These are phyloP conservation scores for Nannoperca australis DNA, from an alignment of 2,797 vertebrate species.

Conservation along the genomic window DNA sequence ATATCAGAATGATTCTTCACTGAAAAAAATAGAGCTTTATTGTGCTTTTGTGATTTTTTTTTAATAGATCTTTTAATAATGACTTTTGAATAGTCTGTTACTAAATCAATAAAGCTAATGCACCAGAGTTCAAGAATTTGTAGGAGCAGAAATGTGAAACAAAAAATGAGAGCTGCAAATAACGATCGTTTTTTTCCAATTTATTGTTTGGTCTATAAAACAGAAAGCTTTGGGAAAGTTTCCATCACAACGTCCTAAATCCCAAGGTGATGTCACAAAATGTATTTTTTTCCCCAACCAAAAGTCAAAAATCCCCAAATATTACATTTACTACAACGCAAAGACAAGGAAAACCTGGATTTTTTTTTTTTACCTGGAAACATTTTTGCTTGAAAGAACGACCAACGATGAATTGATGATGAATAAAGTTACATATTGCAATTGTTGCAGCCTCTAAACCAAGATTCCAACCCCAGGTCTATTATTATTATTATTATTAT, in stretches of 20 bases:
- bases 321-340: neutral
- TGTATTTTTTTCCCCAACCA: neutral
- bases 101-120: neutral
- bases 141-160: neutral
- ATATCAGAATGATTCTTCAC: neutral
- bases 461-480: neutral
- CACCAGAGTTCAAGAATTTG: neutral
- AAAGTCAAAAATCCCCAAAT: neutral
- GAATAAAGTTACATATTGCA: neutral
- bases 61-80: neutral
- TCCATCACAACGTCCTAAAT: neutral
- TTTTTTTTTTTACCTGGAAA: neutral
- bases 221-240: neutral
- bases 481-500: conserved; percentile 4
- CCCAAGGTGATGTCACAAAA: neutral
- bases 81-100: neutral
- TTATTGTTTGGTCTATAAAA: neutral
- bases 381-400: neutral
- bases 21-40: neutral
- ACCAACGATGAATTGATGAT: neutral
- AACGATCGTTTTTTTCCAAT: neutral
- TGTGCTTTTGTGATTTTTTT: neutral
- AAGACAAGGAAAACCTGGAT: neutral
- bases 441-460: neutral
- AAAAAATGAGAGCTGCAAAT: neutral